Conservation (phyloP, 2,797 vertebrate genomes). For the Somateria mollissima region DNA sequence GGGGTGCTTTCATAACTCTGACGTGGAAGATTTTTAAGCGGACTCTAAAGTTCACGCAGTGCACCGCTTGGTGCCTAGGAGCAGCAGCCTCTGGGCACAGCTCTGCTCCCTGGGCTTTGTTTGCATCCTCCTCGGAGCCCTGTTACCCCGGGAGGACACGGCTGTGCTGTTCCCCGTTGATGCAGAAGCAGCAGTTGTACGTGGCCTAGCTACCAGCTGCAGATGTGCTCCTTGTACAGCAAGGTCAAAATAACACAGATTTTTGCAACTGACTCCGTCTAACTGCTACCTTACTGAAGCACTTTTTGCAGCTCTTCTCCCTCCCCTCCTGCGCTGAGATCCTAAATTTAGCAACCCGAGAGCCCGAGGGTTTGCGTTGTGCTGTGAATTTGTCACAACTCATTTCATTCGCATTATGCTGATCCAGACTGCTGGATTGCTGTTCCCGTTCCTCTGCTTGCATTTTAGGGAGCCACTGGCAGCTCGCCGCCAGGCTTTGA, state of each 20-base stretch:
- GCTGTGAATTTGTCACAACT: neutral
- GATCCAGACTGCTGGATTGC: neutral
- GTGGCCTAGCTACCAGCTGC: neutral
- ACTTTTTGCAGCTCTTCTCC: neutral
- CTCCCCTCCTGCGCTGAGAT: neutral
- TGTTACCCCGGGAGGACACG: neutral
- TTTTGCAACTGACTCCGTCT: neutral
- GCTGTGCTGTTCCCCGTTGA: neutral
- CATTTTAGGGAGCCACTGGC: neutral
- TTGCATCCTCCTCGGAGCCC: neutral
- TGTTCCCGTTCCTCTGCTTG: neutral
- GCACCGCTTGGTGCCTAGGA: neutral
- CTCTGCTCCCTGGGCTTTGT: neutral
- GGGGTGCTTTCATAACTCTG: neutral
- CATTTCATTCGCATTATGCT: neutral
- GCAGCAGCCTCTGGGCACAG: neutral
- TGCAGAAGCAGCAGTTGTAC: neutral
- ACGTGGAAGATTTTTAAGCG: neutral
- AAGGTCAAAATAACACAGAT: neutral
- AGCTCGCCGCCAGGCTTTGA: neutral
- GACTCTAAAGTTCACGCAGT: neutral
- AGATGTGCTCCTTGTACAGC: neutral
- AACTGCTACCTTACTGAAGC: neutral
- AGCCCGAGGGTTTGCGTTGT: neutral
- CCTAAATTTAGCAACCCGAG: neutral